Percentiles rank a stretch among this genome's conserved stretches.
Conservation (phyloP, 2,113 vertebrate genomes). For the Zingel zingel region DNA sequence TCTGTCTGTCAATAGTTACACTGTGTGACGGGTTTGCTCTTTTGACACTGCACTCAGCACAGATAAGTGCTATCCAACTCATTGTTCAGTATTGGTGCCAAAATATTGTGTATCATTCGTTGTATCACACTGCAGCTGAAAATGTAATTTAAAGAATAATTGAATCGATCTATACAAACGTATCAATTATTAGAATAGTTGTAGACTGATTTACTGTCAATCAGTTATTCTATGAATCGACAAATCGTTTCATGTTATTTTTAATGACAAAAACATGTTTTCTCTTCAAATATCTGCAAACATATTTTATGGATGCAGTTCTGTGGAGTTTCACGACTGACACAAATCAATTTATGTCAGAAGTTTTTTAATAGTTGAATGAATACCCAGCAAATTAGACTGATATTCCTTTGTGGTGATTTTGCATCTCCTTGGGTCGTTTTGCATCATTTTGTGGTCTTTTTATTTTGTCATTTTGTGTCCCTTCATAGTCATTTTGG, state of each 20-base stretch:
- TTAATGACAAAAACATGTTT: background rate
- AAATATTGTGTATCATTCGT: background rate
- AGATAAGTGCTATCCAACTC: slow-evolving; percentile 25
- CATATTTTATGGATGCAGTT: background rate
- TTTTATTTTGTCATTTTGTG: background rate
- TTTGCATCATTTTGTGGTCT: background rate
- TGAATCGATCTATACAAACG: background rate
- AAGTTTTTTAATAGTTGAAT: background rate
- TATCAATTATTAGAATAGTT: background rate
- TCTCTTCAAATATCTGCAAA: background rate
- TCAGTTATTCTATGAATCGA: background rate
- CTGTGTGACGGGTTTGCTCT: background rate
- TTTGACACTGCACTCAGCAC: slow-evolving; percentile 17
- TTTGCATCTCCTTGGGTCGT: background rate
- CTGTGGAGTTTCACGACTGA: background rate
- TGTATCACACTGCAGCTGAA: background rate
- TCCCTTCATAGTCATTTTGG: background rate
- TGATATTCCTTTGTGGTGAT: background rate
- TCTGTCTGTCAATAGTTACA: too few species aligned
- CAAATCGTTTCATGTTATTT: background rate
- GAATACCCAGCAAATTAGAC: background rate
- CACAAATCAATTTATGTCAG: background rate
- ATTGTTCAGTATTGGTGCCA: background rate
- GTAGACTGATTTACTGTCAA: background rate
- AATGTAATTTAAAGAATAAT: background rate